These are phyloP conservation scores for Rostratula benghalensis DNA, from an alignment of 2,113 vertebrate genomes.

Conservation along the genomic window DNA sequence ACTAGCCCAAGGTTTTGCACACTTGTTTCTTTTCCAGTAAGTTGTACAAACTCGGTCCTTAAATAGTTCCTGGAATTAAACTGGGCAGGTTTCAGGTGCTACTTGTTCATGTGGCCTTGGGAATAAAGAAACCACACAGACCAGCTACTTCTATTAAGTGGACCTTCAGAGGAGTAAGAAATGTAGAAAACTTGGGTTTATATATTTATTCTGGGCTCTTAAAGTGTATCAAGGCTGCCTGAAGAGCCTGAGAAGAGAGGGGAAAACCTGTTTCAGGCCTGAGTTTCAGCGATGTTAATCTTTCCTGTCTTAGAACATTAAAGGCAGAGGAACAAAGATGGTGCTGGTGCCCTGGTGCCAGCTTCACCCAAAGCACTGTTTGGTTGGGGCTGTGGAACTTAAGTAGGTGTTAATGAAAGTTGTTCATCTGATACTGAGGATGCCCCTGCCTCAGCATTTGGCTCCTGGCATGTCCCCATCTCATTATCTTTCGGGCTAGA, in stretches of 20 bases:
- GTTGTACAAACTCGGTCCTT: background rate
- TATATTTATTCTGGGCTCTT: background rate
- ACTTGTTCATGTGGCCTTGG: background rate
- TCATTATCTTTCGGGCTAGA: background rate
- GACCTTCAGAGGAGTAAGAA: background rate
- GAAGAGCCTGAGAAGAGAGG: background rate
- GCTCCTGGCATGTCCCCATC: background rate
- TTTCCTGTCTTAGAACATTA: background rate
- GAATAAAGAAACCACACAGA: background rate
- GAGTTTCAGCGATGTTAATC: background rate
- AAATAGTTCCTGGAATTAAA: background rate
- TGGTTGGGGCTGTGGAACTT: background rate
- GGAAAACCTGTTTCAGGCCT: background rate
- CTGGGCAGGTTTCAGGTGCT: background rate
- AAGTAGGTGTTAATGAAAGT: background rate
- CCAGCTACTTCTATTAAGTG: background rate
- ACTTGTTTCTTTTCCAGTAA: background rate
- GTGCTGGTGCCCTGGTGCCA: rapidly evolving
- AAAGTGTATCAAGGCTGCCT: background rate
- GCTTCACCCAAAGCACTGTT: background rate
- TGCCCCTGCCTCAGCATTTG: background rate
- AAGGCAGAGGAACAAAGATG: background rate
- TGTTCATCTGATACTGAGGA: background rate
- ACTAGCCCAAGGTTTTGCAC: background rate
- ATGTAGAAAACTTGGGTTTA: background rate